Evolutionary conservation across 2,888 invertebrate genomes (phyloP).

Genomic region (Synergus gifuensis): DNA sequence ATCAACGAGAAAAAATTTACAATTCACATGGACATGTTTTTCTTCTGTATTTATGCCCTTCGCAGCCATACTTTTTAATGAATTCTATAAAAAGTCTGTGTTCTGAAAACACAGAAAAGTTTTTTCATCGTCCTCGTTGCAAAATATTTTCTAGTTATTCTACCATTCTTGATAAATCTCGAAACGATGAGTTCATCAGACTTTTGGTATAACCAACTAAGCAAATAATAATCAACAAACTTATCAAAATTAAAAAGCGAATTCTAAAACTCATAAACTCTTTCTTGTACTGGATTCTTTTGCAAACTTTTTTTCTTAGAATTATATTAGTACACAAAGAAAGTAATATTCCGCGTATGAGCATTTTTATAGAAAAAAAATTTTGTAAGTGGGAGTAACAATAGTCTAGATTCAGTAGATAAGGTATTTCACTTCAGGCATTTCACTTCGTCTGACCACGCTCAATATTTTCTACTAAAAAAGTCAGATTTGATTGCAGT

Average conservation of each 20-base stretch:
- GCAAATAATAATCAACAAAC: neutral
- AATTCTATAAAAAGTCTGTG: neutral
- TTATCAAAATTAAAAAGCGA: neutral
- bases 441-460: neutral
- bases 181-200: neutral
- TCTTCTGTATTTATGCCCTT: neutral
- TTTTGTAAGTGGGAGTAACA: neutral
- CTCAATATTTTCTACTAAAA: neutral
- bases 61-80: constrained; percentile 18
- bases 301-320: neutral
- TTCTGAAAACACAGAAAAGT: neutral
- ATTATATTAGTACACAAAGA: too few relatives aligned
- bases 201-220: neutral
- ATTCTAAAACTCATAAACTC: neutral
- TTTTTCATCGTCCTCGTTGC: neutral
- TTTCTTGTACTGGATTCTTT: neutral
- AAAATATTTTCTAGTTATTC: constrained; percentile 16
- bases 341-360: neutral
- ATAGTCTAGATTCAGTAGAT: neutral
- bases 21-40: constrained; percentile 17
- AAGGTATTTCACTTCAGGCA: neutral
- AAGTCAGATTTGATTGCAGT: neutral
- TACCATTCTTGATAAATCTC: neutral
- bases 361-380: neutral
- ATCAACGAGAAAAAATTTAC: neutral